These are phyloP conservation scores for Archips xylosteana DNA, from an alignment of 2,888 invertebrate species.

Conservation along the genomic window DNA sequence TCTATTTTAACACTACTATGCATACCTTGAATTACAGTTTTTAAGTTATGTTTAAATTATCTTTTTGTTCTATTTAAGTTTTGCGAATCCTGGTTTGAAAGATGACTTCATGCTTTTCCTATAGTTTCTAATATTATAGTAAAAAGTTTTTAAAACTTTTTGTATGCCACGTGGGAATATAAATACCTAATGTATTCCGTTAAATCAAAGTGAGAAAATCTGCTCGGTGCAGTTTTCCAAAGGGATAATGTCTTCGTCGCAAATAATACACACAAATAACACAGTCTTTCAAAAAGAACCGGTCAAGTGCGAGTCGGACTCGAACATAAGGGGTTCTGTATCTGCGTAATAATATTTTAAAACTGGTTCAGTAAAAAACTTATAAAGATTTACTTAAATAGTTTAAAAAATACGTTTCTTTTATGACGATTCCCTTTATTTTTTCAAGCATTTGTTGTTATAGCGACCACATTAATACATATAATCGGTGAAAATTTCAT, in stretches of 20 bases:
- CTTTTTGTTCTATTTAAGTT: constrained; percentile 43
- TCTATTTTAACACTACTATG: constrained; percentile 66
- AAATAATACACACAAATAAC: no score
- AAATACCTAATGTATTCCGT: background rate
- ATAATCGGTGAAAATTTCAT: no score
- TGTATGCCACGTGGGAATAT: constrained; percentile 13
- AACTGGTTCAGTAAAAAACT: no score
- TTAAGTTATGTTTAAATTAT: constrained; percentile 52
- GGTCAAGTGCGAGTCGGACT: no score
- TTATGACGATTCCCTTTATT: no score
- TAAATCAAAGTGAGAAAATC: background rate
- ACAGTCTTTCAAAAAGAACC: no score
- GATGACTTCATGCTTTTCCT: background rate
- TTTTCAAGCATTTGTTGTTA: no score
- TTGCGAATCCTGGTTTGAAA: background rate
- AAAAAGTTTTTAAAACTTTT: background rate
- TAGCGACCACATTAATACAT: no score
- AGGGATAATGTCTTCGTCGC: background rate
- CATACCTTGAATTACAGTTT: constrained; percentile 74
- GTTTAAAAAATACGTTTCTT: no score
- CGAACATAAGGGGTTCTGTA: no score
- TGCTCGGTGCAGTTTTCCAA: background rate
- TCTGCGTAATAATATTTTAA: no score
- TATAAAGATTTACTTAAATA: no score
- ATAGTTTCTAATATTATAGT: background rate